Evolutionary conservation across 2,113 vertebrate genomes (phyloP), one percentile per base, ranked within the genome.

Genomic region (Pachycephala philippinensis): DNA sequence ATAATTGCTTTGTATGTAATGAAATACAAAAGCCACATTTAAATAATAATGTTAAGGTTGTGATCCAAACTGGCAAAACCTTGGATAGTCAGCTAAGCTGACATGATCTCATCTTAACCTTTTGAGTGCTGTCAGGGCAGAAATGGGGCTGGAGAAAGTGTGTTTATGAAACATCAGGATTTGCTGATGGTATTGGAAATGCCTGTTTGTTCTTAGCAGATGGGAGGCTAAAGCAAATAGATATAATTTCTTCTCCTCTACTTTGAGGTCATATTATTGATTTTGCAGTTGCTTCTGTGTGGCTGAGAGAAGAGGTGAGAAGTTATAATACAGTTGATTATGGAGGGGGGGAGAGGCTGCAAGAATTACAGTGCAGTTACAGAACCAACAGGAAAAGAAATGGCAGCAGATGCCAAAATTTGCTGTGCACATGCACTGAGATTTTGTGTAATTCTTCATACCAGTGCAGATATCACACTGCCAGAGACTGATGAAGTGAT

Each of bases 1-100:
- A 92, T 96, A 98, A 97, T 98, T 96, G 95, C 92, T 93, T 95
- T 91, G 57, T 93, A 96, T 93, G 88, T 95, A 96, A 96, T 97
- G 97, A 97, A 97, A 97, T 89, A 94, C 91, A 97, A 96, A 97
- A 97, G 82, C 35, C 45, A 85, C 74, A 68, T 95, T 97, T 97
- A 96, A 97, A 97, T 97, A 97, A 95, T 95, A 95, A 87, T 81
- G 79, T 92, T 97, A 95, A 88, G 77, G 78, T 95, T 97, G 53
- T 94, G 85, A 90, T 95, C 96, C 74, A 77, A 95, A 93, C 53
- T 92, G 72, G 84, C 40, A 93, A 93, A 97, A 28, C 28, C 59
- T 95, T 89, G 88, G 53, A 56, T 19, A 93, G 19, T 84, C 83
- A 84, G 63, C 64, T 89, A 90, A 87, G 52, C 18, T 83, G 61